phyloP scores from a whole-genome alignment of 2,113 vertebrate species.

The Cariama cristata region DNA sequence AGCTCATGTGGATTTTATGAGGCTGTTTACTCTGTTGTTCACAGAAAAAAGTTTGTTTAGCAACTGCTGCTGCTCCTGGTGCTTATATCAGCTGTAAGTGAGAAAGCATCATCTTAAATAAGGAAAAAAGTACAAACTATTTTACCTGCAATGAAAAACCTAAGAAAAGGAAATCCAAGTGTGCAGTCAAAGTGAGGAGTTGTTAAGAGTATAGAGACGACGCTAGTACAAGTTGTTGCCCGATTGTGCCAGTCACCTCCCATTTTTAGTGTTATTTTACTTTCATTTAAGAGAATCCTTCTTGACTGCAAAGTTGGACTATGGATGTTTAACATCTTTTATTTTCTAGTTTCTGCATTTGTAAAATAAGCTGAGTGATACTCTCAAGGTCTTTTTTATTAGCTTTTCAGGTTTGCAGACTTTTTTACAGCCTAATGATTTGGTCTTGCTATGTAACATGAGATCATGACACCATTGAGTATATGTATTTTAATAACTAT shows the following conservation, averaged over 20 bases:
- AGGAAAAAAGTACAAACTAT: neutral
- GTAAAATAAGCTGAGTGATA: neutral
- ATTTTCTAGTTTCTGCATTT: neutral
- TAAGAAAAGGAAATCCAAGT: neutral
- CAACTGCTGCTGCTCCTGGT: neutral
- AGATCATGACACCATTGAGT: neutral
- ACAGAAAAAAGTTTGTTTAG: conserved; percentile 34
- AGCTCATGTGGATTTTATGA: conserved; percentile 52
- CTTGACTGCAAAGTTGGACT: neutral
- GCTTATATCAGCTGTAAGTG: conserved; percentile 3
- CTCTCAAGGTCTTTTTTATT: neutral
- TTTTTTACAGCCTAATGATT: neutral
- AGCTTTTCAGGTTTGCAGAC: neutral
- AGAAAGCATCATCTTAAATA: neutral
- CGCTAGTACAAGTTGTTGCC: neutral
- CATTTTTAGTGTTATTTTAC: neutral
- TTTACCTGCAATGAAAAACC: neutral
- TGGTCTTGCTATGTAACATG: neutral
- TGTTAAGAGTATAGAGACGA: neutral
- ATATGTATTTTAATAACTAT: neutral
- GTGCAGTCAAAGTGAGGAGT: neutral
- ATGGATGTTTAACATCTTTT: neutral
- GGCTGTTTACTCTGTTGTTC: conserved; percentile 55
- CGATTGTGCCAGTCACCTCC: neutral
- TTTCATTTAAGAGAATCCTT: neutral